Evolutionary conservation across 2,113 vertebrate genomes (phyloP).

Genomic region (Cryptotis parvus): DNA sequence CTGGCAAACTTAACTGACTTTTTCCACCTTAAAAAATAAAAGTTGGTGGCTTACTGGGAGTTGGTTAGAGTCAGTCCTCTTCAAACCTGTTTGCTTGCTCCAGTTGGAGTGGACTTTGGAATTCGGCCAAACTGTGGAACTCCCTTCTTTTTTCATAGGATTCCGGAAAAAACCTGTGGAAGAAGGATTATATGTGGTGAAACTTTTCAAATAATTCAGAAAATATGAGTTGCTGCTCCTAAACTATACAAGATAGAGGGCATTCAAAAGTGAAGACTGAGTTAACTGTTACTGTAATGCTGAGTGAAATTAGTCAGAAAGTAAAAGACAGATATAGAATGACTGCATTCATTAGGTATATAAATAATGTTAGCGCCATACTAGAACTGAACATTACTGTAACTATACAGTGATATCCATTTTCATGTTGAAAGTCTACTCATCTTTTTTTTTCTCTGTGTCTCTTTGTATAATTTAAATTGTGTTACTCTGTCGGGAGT

Average conservation of each 20-base stretch:
- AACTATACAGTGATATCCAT: neutral
- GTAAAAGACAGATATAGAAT: no score
- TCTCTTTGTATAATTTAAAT: slow-evolving; percentile 4
- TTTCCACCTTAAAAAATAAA: slow-evolving; percentile 40
- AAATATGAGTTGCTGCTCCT: neutral
- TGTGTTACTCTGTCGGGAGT: no score
- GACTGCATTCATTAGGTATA: no score
- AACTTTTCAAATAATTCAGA: neutral
- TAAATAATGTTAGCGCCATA: no score
- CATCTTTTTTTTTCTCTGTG: neutral
- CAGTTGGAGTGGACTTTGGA: neutral
- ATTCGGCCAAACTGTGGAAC: neutral
- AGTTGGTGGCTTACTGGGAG: slow-evolving; percentile 9
- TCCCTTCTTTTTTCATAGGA: neutral
- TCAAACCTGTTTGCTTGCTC: neutral
- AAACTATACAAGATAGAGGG: neutral
- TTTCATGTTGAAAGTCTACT: neutral
- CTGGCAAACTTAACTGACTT: slow-evolving; percentile 20
- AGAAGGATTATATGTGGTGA: neutral
- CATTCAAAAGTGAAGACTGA: neutral
- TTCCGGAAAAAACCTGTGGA: neutral
- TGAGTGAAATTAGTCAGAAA: no score
- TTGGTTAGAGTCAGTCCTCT: neutral
- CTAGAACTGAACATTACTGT: no score
- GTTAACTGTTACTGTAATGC: neutral